phyloP scores from a whole-genome alignment of 2,797 vertebrate genomes.

The Chaetodon trifasciatus region DNA sequence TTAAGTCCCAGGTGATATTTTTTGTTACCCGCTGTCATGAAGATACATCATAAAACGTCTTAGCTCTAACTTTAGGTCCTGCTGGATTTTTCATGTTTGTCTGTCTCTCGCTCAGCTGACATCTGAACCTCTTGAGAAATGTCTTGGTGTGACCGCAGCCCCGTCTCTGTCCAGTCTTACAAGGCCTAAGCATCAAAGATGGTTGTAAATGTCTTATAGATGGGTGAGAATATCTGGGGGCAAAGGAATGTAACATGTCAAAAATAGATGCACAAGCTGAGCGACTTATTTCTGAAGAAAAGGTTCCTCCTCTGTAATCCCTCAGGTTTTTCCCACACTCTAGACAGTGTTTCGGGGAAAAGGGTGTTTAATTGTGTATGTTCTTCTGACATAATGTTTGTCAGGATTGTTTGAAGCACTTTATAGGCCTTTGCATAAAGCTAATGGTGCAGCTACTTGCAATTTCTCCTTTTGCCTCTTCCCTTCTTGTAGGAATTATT shows the following conservation, averaged over 20 bases:
- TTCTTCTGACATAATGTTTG: conserved; percentile 57
- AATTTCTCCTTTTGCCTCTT: neutral
- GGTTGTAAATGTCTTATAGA: conserved; percentile 89
- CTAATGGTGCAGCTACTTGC: neutral
- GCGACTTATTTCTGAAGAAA: conserved; percentile 77
- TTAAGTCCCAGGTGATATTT: conserved; percentile 77
- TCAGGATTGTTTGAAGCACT: conserved; percentile 56
- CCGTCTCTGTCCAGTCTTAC: conserved; percentile 76
- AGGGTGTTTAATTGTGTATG: conserved; percentile 67
- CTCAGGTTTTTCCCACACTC: conserved; percentile 71
- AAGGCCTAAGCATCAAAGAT: conserved; percentile 87
- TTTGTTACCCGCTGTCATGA: conserved; percentile 80
- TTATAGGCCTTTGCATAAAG: conserved; percentile 45
- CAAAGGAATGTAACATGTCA: conserved; percentile 88
- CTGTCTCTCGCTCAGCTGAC: conserved; percentile 82
- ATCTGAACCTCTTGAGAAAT: conserved; percentile 89
- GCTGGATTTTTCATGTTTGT: conserved; percentile 86
- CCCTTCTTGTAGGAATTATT: conserved; percentile 4
- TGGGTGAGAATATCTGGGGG: conserved; percentile 87
- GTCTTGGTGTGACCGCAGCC: conserved; percentile 82
- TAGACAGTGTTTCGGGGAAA: conserved; percentile 59
- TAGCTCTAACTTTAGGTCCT: conserved; percentile 80
- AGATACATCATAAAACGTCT: conserved; percentile 78
- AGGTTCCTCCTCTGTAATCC: conserved; percentile 46
- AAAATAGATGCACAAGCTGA: conserved; percentile 84